phyloP scores from a whole-genome alignment of 2,113 vertebrate genomes.

The Anguilla rostrata region DNA sequence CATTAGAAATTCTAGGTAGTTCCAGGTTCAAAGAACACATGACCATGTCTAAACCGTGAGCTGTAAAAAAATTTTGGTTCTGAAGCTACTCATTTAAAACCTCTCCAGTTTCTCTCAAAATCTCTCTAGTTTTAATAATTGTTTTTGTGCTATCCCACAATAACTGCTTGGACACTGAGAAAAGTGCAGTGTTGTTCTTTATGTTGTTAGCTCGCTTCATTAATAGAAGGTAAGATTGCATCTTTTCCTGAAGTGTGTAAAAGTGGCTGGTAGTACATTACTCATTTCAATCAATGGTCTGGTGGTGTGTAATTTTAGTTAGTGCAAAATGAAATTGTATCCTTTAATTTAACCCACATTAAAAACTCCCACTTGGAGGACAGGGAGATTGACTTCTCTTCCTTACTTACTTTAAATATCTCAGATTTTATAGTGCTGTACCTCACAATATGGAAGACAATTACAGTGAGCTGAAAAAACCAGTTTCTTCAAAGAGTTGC shows the following conservation, averaged over 20 bases:
- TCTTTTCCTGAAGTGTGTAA: not conserved
- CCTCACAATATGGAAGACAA: not conserved
- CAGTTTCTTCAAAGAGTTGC: not conserved
- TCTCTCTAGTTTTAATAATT: no score
- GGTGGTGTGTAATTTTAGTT: not conserved
- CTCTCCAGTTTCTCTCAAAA: no score
- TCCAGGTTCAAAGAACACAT: no score
- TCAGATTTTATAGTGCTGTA: not conserved
- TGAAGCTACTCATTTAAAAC: no score
- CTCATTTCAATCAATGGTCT: not conserved
- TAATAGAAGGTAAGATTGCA: not conserved
- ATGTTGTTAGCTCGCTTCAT: not conserved
- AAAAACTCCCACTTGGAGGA: not conserved
- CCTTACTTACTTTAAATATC: not conserved
- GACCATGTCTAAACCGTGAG: no score
- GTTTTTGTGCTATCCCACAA: no score
- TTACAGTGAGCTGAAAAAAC: not conserved
- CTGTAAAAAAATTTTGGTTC: no score
- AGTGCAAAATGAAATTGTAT: not conserved
- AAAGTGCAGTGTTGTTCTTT: no score
- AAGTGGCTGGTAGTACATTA: not conserved
- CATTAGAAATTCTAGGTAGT: no score
- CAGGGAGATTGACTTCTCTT: not conserved
- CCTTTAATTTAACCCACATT: not conserved
- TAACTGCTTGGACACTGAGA: no score